phyloP scores from a whole-genome alignment of 2,888 invertebrate genomes.

The Trissonchulus sp. region DNA sequence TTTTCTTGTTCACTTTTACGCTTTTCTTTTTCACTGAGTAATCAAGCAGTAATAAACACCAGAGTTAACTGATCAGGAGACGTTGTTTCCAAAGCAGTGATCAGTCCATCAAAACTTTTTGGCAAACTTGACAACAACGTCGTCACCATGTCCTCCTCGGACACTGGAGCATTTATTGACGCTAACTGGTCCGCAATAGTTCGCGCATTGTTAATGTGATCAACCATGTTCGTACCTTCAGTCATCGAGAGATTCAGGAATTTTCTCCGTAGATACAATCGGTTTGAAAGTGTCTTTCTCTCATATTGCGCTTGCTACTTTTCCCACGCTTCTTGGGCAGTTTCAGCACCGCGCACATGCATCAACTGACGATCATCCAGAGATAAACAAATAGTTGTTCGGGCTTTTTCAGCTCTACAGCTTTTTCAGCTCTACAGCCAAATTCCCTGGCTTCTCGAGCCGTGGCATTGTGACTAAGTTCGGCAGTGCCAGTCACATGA shows the following conservation, averaged over 20 bases:
- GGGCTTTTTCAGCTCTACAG: neutral
- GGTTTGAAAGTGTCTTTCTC: neutral
- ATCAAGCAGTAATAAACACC: neutral
- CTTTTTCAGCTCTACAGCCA: too few relatives aligned
- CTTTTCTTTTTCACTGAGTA: neutral
- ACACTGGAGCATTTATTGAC: neutral
- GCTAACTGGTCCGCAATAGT: neutral
- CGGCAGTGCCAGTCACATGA: neutral
- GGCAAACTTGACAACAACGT: constrained; percentile 2
- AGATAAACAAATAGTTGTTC: neutral
- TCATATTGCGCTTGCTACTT: neutral
- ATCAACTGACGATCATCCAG: neutral
- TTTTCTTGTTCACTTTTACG: neutral
- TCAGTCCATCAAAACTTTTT: neutral
- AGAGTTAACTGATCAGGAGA: neutral
- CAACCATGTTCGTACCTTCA: neutral
- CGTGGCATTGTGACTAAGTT: neutral
- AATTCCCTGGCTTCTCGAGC: neutral
- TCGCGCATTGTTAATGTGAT: neutral
- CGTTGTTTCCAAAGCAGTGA: neutral
- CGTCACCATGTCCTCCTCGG: neutral
- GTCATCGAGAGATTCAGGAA: neutral
- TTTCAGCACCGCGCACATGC: neutral
- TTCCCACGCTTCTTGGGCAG: neutral
- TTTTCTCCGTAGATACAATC: neutral